These are phyloP conservation scores for Trididemnum nubilum DNA, from an alignment of 23 tunicate genomes.

Conservation along the genomic window DNA sequence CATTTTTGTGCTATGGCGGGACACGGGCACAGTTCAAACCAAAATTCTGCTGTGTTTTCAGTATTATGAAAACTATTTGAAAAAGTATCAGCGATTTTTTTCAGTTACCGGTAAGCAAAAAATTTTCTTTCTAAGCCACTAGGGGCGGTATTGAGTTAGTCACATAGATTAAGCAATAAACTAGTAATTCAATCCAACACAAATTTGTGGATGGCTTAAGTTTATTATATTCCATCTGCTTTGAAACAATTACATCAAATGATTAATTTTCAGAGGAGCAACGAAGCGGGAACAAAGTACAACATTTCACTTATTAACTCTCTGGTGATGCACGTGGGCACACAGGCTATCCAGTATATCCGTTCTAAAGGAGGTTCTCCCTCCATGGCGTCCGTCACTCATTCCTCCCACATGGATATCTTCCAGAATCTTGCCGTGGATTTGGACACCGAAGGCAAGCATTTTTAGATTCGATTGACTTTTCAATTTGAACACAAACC, in stretches of 20 bases:
- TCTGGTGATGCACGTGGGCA: conserved; percentile 91
- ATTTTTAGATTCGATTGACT: neutral
- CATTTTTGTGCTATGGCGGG: neutral
- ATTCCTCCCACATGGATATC: conserved; percentile 97
- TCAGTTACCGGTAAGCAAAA: no score
- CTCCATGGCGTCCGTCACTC: conserved; percentile 89
- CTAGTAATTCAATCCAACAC: no score
- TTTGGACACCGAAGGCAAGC: conserved; percentile 91
- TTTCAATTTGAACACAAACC: neutral
- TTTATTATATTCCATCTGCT: no score
- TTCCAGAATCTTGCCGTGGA: conserved; percentile 93
- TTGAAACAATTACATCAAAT: no score
- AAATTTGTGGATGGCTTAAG: no score
- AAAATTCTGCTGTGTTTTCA: no score
- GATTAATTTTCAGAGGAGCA: conserved; percentile 55
- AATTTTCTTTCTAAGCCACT: no score
- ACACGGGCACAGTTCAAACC: neutral
- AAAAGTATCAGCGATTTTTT: no score
- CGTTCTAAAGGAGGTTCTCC: conserved; percentile 73
- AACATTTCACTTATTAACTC: conserved; percentile 95
- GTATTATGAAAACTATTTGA: no score
- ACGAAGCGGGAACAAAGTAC: conserved; percentile 72
- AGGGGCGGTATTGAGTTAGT: no score
- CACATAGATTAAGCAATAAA: no score
- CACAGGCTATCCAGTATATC: conserved; percentile 90